These are phyloP conservation scores for Syrrhaptes paradoxus DNA, from an alignment of 2,113 vertebrate species.

Conservation along the genomic window DNA sequence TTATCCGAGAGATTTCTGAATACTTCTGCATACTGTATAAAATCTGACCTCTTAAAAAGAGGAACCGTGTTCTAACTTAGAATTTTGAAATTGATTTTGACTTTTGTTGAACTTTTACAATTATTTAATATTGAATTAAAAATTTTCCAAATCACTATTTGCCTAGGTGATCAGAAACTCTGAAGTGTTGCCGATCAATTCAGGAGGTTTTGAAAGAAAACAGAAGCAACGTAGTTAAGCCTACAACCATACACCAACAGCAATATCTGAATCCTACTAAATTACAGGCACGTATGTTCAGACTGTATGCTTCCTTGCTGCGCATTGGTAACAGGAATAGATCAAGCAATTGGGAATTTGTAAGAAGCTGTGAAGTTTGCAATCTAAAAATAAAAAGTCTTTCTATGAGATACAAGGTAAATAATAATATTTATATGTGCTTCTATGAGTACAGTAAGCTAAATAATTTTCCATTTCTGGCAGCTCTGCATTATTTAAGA, in stretches of 20 bases:
- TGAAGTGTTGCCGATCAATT: background rate
- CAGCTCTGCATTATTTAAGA: background rate
- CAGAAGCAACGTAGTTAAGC: background rate
- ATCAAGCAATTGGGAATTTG: background rate
- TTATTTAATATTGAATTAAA: background rate
- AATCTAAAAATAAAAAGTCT: background rate
- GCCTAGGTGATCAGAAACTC: background rate
- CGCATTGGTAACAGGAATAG: rapidly evolving
- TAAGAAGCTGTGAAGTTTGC: background rate
- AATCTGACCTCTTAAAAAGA: background rate
- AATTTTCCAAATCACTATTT: background rate
- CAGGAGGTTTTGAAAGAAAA: background rate
- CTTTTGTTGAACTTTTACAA: background rate
- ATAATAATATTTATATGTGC: background rate
- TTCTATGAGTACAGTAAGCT: background rate
- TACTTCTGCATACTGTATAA: background rate
- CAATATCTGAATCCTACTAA: too few species aligned
- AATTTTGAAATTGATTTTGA: background rate
- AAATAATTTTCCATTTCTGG: background rate
- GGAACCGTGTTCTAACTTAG: background rate
- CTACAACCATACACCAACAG: background rate
- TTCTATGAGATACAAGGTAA: background rate
- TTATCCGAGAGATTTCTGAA: slow-evolving; percentile 4
- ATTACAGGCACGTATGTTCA: background rate
- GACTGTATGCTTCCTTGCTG: background rate